Base-by-base conservation (phyloP, 35 echinoderm and acorn worm genomes). In the Acanthaster planci region DNA sequence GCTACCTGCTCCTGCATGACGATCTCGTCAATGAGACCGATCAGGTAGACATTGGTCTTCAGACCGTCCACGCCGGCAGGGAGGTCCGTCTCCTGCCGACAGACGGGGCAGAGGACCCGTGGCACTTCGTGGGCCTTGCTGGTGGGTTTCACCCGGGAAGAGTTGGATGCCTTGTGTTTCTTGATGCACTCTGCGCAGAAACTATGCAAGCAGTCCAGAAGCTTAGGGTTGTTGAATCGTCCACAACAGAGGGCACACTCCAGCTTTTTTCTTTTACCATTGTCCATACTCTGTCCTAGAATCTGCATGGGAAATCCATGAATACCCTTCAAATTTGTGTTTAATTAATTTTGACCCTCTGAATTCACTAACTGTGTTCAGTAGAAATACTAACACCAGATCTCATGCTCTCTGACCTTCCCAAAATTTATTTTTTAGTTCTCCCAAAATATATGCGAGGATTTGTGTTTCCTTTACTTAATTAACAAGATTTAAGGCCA, bases 161-260 rank as follows among this genome's bases (percentile, higher is more conserved):
- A 31, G 64, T 29, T 72, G 34, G 64, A 31, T 29, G 64, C 30
- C 29, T 30, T 72, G 64, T 72, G 34, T 34, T 72, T 72, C 64
- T 72, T 72, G 7, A 72, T 19, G 30, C 64, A 72, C 2, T 72
- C 34, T n/a, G 64, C 64, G 34, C 64, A 72, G 18, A 72, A 72
- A 26, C 64, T 72, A 29, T 72, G 64, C 2, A 72, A 26, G 23
- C 64, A 72, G 14, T 72, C 64, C 34, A 72, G 34, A 10, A 72
- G 64, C 34, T 72, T 72, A 7, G 64, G 64, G 4, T 72, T 19
- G 23, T 72, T 19, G 23, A 31, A 72, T 36, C 64, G 2, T 72
- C 64, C 64, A 1, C 26, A 4, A 34, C 64, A 72, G 64, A 72
- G 64, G 64, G 64, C 64, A 26, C 64, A 72, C 64, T 72, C 64